Conservation (phyloP, 2,797 vertebrate genomes). For the Cygnus olor region DNA sequence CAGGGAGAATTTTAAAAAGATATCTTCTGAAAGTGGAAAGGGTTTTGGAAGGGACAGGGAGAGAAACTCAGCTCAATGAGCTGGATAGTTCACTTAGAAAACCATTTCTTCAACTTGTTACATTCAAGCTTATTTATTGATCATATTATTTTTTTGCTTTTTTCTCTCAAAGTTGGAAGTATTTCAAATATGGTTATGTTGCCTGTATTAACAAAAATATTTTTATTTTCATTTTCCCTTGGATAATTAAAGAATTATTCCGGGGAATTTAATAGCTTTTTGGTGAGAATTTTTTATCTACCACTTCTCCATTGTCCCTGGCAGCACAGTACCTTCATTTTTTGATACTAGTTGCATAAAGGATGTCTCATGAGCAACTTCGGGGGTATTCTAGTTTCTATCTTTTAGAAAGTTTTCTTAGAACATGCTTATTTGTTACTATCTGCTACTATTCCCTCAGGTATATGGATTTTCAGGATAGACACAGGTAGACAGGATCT, state of each 20-base stretch:
- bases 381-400: background rate
- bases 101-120: background rate
- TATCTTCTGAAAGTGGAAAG: background rate
- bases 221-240: background rate
- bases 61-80: background rate
- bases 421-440: background rate
- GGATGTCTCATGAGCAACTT: background rate
- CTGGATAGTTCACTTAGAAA: background rate
- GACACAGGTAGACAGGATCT: background rate
- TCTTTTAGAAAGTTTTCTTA: background rate
- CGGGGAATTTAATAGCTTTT: background rate
- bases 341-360: background rate
- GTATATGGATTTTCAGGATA: background rate
- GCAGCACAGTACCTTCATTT: background rate
- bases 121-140: background rate
- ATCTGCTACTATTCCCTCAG: background rate
- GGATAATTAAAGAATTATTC: background rate
- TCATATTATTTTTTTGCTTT: background rate
- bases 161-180: background rate
- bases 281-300: background rate
- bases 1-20: background rate
- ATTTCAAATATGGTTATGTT: background rate
- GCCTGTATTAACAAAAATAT: background rate
- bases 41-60: background rate
- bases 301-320: background rate